Base-by-base conservation (phyloP, 2,797 vertebrate species). In the Mus spretus region DNA sequence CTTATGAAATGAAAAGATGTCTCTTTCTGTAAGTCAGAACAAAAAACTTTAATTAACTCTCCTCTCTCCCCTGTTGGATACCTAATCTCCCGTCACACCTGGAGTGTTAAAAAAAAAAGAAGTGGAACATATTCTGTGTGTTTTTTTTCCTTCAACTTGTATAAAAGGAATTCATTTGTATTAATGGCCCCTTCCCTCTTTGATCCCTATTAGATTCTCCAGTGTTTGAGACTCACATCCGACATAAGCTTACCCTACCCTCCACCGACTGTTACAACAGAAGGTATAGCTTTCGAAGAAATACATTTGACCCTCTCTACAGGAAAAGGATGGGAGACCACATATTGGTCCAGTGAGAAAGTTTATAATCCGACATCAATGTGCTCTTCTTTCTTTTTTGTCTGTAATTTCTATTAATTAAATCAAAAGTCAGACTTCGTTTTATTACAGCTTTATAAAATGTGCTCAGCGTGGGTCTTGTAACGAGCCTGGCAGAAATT, bases 21-120 rank as follows among this genome's bases (percentile, higher is more conserved):
- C 97, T 98, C 98, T 92, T 97, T 98, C 98, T 93, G 59, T 95
- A 97, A 97, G 98, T 94, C 90, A 96, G 94, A 98, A 96, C 98
- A 98, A 98, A 98, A 78, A 96, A 98, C 98, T 98, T 98, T 98
- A 98, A 98, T 98, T 98, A 98, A 97, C 97, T 98, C 98, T 98
- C 98, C 97, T 96, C 97, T 98, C 98, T 98, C 97, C 97, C 91
- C 93, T 94, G 96, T 98, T 98, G 98, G 97, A 57, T 97, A 97
- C 95, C 77, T 97, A 98, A 98, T 98, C 98, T 98, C 98, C 96
- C 72, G 98, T 98, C 98, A 98, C 98, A 98, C 98, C 98, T 98
- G 97, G 92, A 97, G 96, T n/a, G n/a, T n/a, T n/a, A 81, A 61
- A 98, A 98, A 12, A 87, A 74, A 63, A 72, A 82, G 98, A 97